Conservation (phyloP, 2,113 vertebrate species). For the Ancistrus triradiatus region DNA sequence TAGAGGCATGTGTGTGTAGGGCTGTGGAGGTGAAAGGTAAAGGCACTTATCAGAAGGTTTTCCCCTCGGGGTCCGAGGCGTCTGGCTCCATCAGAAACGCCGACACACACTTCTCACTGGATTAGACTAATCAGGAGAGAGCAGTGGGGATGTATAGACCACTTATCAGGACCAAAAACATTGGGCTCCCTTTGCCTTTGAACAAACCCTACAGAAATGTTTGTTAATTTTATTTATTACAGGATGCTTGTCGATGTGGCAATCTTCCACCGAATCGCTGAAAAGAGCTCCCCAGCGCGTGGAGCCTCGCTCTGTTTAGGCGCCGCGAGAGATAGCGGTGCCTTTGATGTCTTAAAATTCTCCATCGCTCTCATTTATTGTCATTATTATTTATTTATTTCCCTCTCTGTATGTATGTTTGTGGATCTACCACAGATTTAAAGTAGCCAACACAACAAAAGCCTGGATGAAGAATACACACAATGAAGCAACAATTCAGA, state of each 20-base stretch:
- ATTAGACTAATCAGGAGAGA: conserved; percentile 80
- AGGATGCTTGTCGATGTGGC: conserved; percentile 73
- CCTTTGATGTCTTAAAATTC: conserved; percentile 71
- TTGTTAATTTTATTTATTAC: conserved; percentile 81
- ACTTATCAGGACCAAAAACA: conserved; percentile 75
- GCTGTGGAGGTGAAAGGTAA: conserved; percentile 81
- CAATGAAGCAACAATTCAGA: conserved; percentile 64
- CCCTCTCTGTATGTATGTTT: not conserved
- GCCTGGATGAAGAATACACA: conserved; percentile 60
- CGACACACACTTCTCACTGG: conserved; percentile 73
- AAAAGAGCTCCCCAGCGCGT: conserved; percentile 64
- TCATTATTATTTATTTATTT: conserved; percentile 60
- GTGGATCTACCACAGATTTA: too few relatives aligned
- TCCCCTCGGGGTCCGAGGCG: conserved; percentile 64
- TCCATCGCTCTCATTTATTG: conserved; percentile 54
- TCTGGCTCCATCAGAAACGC: conserved; percentile 76
- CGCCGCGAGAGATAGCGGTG: conserved; percentile 63
- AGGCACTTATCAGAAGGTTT: conserved; percentile 74
- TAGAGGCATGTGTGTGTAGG: conserved; percentile 65
- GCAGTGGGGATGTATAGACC: conserved; percentile 70
- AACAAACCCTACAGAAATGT: conserved; percentile 81
- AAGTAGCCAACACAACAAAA: conserved; percentile 67
- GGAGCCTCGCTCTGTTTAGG: conserved; percentile 69
- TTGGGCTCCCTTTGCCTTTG: conserved; percentile 71
- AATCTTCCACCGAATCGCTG: conserved; percentile 78